Evolutionary conservation across 2,888 invertebrate species (phyloP).

Genomic region (Saturnia pavonia): DNA sequence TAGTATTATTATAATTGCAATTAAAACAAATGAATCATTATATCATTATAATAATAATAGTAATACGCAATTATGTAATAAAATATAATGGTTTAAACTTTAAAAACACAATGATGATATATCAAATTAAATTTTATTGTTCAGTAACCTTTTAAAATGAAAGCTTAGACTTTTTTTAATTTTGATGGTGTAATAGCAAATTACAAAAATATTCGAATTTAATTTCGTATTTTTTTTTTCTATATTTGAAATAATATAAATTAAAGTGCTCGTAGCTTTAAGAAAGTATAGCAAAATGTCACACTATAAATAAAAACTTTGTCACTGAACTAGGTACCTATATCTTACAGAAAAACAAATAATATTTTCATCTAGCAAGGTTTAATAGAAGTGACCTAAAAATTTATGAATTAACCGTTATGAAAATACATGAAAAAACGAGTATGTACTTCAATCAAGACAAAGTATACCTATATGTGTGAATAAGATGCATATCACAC

Average conservation of each 20-base stretch:
- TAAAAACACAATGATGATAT: background rate
- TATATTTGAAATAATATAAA: too few relatives aligned
- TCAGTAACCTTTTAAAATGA: background rate
- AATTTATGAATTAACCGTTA: background rate
- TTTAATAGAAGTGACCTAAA: background rate
- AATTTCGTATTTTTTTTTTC: background rate
- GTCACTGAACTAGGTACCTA: too few relatives aligned
- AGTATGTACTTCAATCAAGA: conserved; percentile 13
- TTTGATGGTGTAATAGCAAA: background rate
- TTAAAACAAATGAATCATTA: background rate
- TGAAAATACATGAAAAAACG: background rate
- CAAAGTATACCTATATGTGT: conserved; percentile 37
- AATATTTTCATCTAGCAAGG: background rate
- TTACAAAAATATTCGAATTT: background rate
- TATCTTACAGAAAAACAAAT: too few relatives aligned
- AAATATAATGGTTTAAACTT: background rate
- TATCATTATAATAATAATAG: background rate
- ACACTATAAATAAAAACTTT: too few relatives aligned
- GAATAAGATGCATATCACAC: conserved; percentile 45
- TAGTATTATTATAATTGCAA: background rate
- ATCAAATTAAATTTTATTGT: background rate
- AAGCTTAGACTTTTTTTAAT: background rate
- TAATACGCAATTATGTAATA: background rate
- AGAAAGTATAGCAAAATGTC: too few relatives aligned
- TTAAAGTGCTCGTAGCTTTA: too few relatives aligned